These are phyloP conservation scores for Parasteatoda tepidariorum DNA, from an alignment of 1,140 invertebrate species.

Conservation along the genomic window DNA sequence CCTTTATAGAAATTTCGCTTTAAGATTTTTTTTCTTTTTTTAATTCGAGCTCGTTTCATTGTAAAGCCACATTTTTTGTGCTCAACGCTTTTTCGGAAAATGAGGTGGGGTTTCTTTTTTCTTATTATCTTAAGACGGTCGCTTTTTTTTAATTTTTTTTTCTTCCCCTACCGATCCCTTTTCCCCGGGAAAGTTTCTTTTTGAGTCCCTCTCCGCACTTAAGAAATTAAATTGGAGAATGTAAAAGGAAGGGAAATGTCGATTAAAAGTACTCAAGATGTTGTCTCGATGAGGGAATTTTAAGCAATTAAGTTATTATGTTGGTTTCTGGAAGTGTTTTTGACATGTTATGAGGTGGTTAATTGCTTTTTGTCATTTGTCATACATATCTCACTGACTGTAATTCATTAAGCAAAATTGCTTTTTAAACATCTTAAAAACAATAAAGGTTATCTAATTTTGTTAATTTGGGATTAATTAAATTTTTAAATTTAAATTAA, in stretches of 20 bases:
- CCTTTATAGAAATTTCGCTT: not conserved
- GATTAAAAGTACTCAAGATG: not conserved
- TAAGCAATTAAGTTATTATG: not conserved
- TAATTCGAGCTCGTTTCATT: not conserved
- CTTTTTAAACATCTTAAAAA: too few relatives aligned
- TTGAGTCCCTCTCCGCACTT: not conserved
- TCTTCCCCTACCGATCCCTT: not conserved
- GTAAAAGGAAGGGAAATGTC: not conserved
- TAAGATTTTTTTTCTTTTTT: not conserved
- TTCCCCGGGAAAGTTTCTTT: not conserved
- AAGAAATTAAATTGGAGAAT: conserved; percentile 17
- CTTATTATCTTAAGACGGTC: too few relatives aligned
- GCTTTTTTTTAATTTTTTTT: not conserved
- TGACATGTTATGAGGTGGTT: not conserved
- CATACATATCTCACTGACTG: too few relatives aligned
- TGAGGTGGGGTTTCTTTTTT: not conserved
- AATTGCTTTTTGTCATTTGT: too few relatives aligned
- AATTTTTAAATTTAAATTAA: too few relatives aligned
- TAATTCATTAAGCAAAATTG: too few relatives aligned
- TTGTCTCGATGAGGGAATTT: not conserved
- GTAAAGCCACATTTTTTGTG: not conserved
- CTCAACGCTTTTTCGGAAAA: not conserved
- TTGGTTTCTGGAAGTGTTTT: not conserved
- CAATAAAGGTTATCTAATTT: too few relatives aligned
- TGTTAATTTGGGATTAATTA: too few relatives aligned